Evolutionary conservation across 2,113 vertebrate species (phyloP).

Genomic region (Gulo gulo): DNA sequence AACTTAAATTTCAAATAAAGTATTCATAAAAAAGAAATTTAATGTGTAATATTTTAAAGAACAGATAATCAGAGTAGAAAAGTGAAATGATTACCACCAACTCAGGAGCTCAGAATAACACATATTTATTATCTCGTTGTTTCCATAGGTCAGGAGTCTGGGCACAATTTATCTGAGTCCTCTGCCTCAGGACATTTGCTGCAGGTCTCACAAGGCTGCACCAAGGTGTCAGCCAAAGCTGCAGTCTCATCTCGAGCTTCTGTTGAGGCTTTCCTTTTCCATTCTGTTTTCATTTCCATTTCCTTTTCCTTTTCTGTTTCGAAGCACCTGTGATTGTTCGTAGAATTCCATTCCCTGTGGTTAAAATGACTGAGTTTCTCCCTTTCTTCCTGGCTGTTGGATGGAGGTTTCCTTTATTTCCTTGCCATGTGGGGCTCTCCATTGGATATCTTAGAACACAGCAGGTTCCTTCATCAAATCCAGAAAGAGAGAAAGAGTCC

Average conservation of each 20-base stretch:
- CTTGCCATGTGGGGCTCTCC: background rate
- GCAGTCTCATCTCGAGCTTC: background rate
- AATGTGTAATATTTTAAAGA: background rate
- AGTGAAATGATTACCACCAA: background rate
- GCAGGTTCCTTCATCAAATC: background rate
- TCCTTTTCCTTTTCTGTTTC: too few species aligned
- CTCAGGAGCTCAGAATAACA: background rate
- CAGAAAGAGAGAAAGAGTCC: background rate
- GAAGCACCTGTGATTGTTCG: background rate
- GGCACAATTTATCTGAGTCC: background rate
- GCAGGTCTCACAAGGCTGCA: background rate
- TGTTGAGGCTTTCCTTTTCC: too few species aligned
- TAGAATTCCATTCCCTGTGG: background rate
- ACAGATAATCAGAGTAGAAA: background rate
- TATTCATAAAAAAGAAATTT: background rate
- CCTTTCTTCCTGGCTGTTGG: background rate
- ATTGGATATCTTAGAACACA: background rate
- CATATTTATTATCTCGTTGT: background rate
- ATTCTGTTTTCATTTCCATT: too few species aligned
- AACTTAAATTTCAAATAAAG: background rate
- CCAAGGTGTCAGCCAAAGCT: background rate
- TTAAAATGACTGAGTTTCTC: background rate
- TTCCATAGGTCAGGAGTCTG: background rate
- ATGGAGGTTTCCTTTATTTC: background rate
- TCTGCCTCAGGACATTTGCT: background rate